Evolutionary conservation across 2,888 invertebrate genomes (phyloP), one percentile per base, ranked within the genome.

Genomic region (Arctia plantaginis): DNA sequence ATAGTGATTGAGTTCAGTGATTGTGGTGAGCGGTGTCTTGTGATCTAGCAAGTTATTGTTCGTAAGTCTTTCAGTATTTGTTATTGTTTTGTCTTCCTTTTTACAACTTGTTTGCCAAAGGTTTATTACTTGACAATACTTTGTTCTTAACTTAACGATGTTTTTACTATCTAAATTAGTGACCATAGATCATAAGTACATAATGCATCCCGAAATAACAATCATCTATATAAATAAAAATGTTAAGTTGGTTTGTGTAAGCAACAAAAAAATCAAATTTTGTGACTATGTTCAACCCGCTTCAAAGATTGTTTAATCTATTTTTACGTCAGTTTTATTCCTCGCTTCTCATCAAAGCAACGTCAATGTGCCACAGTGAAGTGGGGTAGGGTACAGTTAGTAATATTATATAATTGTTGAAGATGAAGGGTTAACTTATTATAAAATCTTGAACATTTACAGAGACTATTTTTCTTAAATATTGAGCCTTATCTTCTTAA

Each of bases 11-110:
- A 71, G 70, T 47, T 71, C 59, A 27, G 51, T 69, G 74, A 78
- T 73, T 72, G 69, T 69, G 55, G 55, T 66, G 33, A 44, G 71
- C 66, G 62, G 66, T 62, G 47, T 70, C 75, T n/a, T 75, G 73
- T 75, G 69, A 80, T 76, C 69, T 75, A 67, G 68, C 55, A 68
- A 77, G 71, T 72, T 74, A 66, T 72, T 67, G 67, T 74, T 39
- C 33, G 39, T 72, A 55, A 44, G 66, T 59, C 64, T 69, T 51
- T 67, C 20, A 47, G n/a, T 72, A 72, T 69, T 62, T 71, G 35
- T 71, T 72, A 44, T 71, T 39, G 47, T 69, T 66, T 66, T 8
- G n/a, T 67, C 6, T 35, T n/a, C 18, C 15, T 35, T 64, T 70
- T 62, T 67, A 30, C 65, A 68, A 51, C 69, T 70, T 70, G 39